Base-by-base conservation (phyloP, 2,797 vertebrate genomes). In the Centropyge bicolor region DNA sequence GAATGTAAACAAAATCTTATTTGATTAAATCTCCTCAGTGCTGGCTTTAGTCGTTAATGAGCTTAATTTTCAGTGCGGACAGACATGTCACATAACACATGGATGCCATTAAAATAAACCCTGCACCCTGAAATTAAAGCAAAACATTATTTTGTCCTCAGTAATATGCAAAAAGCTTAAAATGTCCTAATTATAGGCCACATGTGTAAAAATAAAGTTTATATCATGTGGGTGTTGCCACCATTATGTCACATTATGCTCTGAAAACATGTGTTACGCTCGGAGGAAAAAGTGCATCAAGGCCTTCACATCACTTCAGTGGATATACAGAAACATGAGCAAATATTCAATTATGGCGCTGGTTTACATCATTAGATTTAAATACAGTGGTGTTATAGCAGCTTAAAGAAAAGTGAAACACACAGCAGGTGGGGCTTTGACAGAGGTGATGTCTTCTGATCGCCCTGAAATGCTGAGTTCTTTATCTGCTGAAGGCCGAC, bases 31-130 rank as follows among this genome's bases (percentile, higher is more conserved):
- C 17, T 76, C 68, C 70, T 35, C 14, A 0, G 54, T 73, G 76
- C 46, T 27, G 9, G 6, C 36, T 71, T 64, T 60, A 41, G 46
- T 54, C n/a, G 10, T 8, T 67, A 61, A 80, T 80, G 4, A 76
- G 69, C 35, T 11, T 17, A 61, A 9, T 19, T 22, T 60, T 63
- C 4, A 31, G 2, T 27, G 45, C 74, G 76, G 68, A 70, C 48
- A 38, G 24, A 61, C 65, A 16, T 74, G 69, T 70, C 27, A 49
- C 51, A 51, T 46, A 48, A 70, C 70, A 55, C 24, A 38, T 19
- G 4, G 8, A 5, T 2, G 27, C 43, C 73, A 9, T 82, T 27
- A 70, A 75, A 71, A 38, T 41, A 38, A 66, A 45, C 57, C 35
- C 46, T 0, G 13, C 13, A 20, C 19, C 55, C 76, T 70, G 10